These are phyloP conservation scores for Shinisaurus crocodilurus DNA, from an alignment of 2,113 vertebrate genomes.

Conservation along the genomic window DNA sequence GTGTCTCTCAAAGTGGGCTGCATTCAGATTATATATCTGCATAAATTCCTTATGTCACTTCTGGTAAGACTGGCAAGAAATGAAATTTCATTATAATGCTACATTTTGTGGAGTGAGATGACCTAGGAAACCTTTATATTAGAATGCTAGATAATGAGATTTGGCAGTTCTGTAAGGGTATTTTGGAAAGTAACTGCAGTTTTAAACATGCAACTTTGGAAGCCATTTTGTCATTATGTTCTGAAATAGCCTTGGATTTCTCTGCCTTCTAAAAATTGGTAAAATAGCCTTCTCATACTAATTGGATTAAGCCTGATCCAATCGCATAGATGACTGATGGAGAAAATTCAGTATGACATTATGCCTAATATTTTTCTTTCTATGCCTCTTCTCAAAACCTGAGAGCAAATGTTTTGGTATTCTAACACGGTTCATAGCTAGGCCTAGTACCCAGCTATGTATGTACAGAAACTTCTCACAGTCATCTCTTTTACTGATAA, in stretches of 20 bases:
- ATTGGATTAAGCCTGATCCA: neutral
- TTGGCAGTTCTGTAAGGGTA: neutral
- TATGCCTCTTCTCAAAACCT: neutral
- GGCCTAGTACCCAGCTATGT: neutral
- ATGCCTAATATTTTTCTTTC: neutral
- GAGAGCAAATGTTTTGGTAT: neutral
- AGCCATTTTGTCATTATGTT: neutral
- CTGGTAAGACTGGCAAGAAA: conserved; percentile 79
- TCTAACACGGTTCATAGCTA: neutral
- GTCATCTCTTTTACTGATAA: neutral
- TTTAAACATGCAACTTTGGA: neutral
- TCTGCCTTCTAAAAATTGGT: neutral
- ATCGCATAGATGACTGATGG: neutral
- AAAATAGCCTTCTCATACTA: neutral
- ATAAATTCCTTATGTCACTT: conserved; percentile 92
- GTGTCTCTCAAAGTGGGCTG: conserved; percentile 90
- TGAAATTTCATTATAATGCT: neutral
- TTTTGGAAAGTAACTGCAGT: neutral
- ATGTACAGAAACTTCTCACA: neutral
- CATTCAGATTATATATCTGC: conserved; percentile 93
- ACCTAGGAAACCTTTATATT: neutral
- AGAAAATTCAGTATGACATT: neutral
- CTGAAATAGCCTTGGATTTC: neutral
- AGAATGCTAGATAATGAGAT: neutral
- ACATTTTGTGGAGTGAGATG: neutral